These are phyloP conservation scores for Flexamia atlantica DNA, from an alignment of 2,888 invertebrate genomes.

Conservation along the genomic window DNA sequence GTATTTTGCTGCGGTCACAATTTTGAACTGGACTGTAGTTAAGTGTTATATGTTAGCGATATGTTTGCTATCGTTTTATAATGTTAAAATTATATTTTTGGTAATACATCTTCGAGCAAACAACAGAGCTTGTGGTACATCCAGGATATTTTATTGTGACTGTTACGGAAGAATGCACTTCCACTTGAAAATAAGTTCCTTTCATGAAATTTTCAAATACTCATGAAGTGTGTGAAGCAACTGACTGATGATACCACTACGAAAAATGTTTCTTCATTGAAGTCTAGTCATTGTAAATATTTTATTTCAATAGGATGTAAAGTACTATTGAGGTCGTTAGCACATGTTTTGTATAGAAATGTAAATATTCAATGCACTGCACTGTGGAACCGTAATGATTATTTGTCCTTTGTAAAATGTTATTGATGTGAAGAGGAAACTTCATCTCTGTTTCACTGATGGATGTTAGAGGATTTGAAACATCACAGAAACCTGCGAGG, in stretches of 20 bases:
- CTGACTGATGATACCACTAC: background rate
- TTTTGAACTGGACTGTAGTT: background rate
- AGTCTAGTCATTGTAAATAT: conserved; percentile 28
- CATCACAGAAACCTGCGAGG: background rate
- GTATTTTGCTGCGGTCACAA: background rate
- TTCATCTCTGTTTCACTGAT: no score
- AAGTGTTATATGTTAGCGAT: background rate
- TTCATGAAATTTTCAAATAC: background rate
- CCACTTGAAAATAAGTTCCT: background rate
- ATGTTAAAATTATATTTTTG: background rate
- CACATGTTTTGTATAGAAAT: conserved; percentile 1
- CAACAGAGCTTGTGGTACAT: background rate
- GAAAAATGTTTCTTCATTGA: conserved; percentile 2
- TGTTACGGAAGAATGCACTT: background rate
- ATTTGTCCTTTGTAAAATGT: conserved; percentile 7
- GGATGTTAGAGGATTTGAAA: background rate
- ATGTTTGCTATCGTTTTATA: background rate
- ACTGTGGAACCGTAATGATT: no score
- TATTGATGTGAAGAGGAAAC: background rate
- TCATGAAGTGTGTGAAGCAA: conserved; percentile 20
- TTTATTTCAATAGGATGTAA: background rate
- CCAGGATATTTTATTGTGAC: background rate
- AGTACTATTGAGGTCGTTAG: conserved; percentile 2
- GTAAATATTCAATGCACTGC: conserved; percentile 21
- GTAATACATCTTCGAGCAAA: background rate